Evolutionary conservation across 2,113 vertebrate genomes (phyloP), one percentile per base, ranked within the genome.

Genomic region (Synchiropus splendidus): DNA sequence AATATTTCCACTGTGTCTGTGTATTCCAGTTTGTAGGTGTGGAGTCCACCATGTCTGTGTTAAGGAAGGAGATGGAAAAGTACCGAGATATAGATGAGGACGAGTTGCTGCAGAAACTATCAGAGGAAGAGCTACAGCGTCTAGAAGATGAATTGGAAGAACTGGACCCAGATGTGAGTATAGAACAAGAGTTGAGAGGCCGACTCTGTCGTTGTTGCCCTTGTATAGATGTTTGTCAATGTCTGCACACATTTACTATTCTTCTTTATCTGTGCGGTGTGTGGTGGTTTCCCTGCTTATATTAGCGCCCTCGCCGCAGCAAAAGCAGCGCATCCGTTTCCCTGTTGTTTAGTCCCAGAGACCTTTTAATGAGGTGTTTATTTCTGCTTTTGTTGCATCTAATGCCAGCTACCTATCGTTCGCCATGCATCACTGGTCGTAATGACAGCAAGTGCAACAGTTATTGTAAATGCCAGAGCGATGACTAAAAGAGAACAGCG

Each of bases 41-140:
- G 54, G 13, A 18, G 16, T 63, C 47, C 54, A 57, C 42, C 64
- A 98, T 97, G 94, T 92, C 90, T 17, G 54, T 66, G 12, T 70
- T 89, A 54, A 89, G 75, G 84, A 89, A 92, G 62, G 90, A 92
- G 60, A 86, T 98, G 70, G 95, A 98, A 71, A 99, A 99, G 67
- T 99, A 96, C 70, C 80, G 91, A 16, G 94, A 99, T 72, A 70
- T 99, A 58, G 95, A 99, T 44, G 95, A 98, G 73, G 94, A 99
- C 39, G 87, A 92, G 74, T 89, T 99, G 57, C 87, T 99, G 46
- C 87, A 87, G 61, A 91, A 90, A 43, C 84, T 99, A 39, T 90
- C 92, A 0, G 93, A 94, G 42, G 95, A 97, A 6, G 95, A 99
- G 62, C 85, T 98, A 45, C 81, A 79, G 61, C 86, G 90, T 32